Base-by-base conservation (phyloP, 2,113 vertebrate species). In the Aspidoscelis tigris region DNA sequence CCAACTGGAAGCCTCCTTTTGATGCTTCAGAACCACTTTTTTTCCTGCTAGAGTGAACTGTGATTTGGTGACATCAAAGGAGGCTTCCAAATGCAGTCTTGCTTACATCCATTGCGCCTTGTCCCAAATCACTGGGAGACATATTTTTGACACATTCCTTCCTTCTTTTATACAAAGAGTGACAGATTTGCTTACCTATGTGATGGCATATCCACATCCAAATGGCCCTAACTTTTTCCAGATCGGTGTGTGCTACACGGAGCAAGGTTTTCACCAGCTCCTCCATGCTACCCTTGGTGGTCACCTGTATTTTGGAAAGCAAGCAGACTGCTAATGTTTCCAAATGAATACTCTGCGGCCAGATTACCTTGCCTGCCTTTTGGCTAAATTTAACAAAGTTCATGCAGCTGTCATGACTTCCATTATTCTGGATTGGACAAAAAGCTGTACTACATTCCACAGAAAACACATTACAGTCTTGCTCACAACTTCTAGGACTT, bases 171-270 rank as follows among this genome's bases (percentile, higher is more conserved):
- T 14, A 76, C 26, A 66, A 44, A 65, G 33, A 72, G 72, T 47
- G 0, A 0, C 1, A 39, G 24, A 16, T 72, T 3, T 14, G 39
- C 94, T 86, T 95, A 97, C 97, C 97, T 90, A 97, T 97, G 86
- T 97, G 95, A 50, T 96, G 96, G 92, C 95, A 97, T 50, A 97
- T 96, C 97, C 97, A 97, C 47, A 95, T 96, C 97, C 97, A 97
- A 78, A 97, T 95, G 76, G 92, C 96, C 1, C 97, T 93, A 70
- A 97, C 95, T 61, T 95, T 96, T 22, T 97, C 97, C 91, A 97
- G 84, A 7, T 97, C 96, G 0, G 93, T 96, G 50, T 89, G 91
- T 74, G 96, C 93, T 82, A 95, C 91, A 72, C 94, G 94, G 7
- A 97, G 92, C 87, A 97, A 91, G 55, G 93, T 93, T 11, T 90